Conservation (phyloP, 2,113 vertebrate genomes). For the Leptobrachium leishanense region DNA sequence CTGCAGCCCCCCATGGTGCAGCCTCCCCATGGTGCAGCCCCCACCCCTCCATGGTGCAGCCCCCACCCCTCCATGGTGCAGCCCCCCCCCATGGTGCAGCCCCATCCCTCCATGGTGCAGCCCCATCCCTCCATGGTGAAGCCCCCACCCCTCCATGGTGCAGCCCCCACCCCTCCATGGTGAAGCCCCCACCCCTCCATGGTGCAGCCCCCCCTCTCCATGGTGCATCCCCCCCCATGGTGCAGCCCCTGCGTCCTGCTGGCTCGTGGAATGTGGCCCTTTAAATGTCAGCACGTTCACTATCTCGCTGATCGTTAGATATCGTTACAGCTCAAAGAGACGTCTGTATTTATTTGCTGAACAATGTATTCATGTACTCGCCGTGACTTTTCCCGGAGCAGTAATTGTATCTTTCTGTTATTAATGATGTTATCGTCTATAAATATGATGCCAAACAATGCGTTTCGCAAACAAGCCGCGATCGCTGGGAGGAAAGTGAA, state of each 20-base stretch:
- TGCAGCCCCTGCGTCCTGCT: background rate
- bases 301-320: background rate
- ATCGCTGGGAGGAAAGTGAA: background rate
- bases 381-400: background rate
- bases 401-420: conserved; percentile 8
- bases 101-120: too few relatives aligned
- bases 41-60: too few relatives aligned
- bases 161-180: too few relatives aligned
- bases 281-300: background rate
- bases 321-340: conserved; percentile 3
- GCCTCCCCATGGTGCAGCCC: too few relatives aligned
- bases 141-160: too few relatives aligned
- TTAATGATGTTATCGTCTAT: conserved; percentile 13
- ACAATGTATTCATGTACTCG: background rate
- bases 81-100: too few relatives aligned
- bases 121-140: too few relatives aligned
- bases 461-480: background rate
- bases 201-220: too few relatives aligned
- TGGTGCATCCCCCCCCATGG: too few relatives aligned
- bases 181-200: too few relatives aligned
- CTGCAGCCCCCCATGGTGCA: too few relatives aligned
- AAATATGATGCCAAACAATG: background rate
- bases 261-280: background rate
- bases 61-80: too few relatives aligned
- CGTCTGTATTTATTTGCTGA: background rate